These are phyloP conservation scores for Steatornis caripensis DNA, from an alignment of 2,113 vertebrate genomes.

Conservation along the genomic window DNA sequence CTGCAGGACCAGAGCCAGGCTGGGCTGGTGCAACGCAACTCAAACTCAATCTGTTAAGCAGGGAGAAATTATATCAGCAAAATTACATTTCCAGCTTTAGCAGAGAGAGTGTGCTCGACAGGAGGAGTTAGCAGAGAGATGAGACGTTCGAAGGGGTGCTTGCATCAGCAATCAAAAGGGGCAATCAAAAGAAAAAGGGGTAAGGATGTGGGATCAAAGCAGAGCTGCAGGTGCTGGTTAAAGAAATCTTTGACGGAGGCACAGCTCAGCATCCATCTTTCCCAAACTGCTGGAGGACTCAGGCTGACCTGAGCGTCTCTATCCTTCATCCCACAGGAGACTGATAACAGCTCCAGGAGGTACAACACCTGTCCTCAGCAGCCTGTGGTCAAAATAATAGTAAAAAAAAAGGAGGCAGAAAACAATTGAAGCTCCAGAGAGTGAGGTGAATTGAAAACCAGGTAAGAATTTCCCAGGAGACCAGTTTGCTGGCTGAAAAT, in stretches of 20 bases:
- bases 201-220: not conserved
- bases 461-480: constrained; percentile 36
- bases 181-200: not conserved
- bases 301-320: not conserved
- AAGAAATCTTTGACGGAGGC: not conserved
- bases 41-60: not conserved
- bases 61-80: not conserved
- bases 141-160: not conserved
- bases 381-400: not conserved
- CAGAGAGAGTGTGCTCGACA: not conserved
- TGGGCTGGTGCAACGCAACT: not conserved
- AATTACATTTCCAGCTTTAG: not conserved
- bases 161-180: not conserved
- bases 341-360: not conserved
- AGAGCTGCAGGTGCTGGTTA: not conserved
- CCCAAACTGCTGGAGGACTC: not conserved
- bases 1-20: constrained; percentile 11
- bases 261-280: not conserved
- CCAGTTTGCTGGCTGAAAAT: not conserved
- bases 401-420: not conserved
- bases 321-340: not conserved
- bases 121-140: not conserved
- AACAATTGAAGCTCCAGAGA: not conserved
- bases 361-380: not conserved
- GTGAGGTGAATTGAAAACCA: constrained; percentile 15